These are phyloP conservation scores for Troglohyphantes excavatus DNA, from an alignment of 2,888 invertebrate genomes.

Conservation along the genomic window DNA sequence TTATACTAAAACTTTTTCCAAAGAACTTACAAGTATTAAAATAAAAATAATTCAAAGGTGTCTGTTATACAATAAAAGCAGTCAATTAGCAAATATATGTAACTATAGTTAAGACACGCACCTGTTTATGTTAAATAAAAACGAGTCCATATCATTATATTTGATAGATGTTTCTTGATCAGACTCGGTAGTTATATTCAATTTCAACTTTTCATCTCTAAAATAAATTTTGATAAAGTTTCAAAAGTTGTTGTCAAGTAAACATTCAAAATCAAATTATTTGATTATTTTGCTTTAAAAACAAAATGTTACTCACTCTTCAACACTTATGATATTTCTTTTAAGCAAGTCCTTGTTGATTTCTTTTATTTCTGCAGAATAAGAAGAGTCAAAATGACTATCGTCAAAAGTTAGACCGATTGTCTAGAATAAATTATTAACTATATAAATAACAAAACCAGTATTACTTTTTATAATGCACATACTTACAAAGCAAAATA, in stretches of 20 bases:
- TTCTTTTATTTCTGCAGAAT: conserved; percentile 16
- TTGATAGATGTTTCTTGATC: not conserved
- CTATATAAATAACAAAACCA: not conserved
- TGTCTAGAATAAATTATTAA: conserved; percentile 59
- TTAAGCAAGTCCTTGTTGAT: conserved; percentile 9
- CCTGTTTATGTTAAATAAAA: not conserved
- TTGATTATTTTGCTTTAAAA: not conserved
- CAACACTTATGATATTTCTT: not conserved
- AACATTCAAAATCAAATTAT: too few relatives aligned
- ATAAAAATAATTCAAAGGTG: too few relatives aligned
- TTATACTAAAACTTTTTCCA: too few relatives aligned
- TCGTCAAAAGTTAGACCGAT: conserved; percentile 56
- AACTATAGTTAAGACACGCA: too few relatives aligned
- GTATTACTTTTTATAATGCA: not conserved
- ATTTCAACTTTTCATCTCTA: not conserved
- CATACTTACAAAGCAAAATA: not conserved
- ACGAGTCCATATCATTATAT: not conserved
- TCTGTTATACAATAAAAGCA: too few relatives aligned
- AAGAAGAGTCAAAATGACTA: conserved; percentile 39
- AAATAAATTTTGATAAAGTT: not conserved
- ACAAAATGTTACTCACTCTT: conserved; percentile 33
- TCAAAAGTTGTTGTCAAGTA: not conserved
- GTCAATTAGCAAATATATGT: too few relatives aligned
- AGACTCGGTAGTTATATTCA: not conserved
- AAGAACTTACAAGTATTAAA: too few relatives aligned